These are phyloP conservation scores for Paralvinella palmiformis DNA, from an alignment of 1,140 invertebrate species.

Conservation along the genomic window DNA sequence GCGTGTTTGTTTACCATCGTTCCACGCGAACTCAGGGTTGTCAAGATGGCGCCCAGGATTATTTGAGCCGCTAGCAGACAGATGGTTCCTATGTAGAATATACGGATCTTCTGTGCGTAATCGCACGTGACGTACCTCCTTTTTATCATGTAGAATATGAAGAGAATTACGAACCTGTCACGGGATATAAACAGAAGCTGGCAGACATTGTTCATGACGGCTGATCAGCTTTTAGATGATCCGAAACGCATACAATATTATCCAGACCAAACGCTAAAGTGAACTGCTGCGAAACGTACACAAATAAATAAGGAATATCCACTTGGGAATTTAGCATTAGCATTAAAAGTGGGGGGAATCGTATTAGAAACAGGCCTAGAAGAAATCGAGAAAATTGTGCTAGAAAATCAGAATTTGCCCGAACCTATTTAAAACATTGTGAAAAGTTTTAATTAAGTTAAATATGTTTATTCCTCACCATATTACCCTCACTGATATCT, in stretches of 20 bases:
- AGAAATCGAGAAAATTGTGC: not conserved
- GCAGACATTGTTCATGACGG: not conserved
- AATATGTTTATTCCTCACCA: constrained; percentile 28
- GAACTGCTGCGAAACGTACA: not conserved
- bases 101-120: constrained; percentile 24
- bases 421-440: too few relatives aligned
- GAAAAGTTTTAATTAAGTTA: not conserved
- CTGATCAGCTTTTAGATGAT: not conserved
- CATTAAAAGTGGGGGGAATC: not conserved
- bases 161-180: constrained; percentile 31
- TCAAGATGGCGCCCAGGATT: constrained; percentile 34
- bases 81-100: constrained; percentile 37
- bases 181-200: constrained; percentile 17
- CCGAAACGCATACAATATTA: not conserved
- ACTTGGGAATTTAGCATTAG: too few relatives aligned
- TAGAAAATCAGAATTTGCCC: too few relatives aligned
- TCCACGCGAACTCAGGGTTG: constrained; percentile 45
- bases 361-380: not conserved
- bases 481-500: constrained; percentile 28
- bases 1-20: constrained; percentile 44
- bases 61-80: constrained; percentile 36
- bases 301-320: not conserved
- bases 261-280: not conserved
- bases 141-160: constrained; percentile 29
- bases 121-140: constrained; percentile 24